A percentile compares a stretch with the other conserved stretches of the same genome.
These are phyloP conservation scores for Brienomyrus brachyistius DNA, from an alignment of 2,113 vertebrate species.

Conservation along the genomic window DNA sequence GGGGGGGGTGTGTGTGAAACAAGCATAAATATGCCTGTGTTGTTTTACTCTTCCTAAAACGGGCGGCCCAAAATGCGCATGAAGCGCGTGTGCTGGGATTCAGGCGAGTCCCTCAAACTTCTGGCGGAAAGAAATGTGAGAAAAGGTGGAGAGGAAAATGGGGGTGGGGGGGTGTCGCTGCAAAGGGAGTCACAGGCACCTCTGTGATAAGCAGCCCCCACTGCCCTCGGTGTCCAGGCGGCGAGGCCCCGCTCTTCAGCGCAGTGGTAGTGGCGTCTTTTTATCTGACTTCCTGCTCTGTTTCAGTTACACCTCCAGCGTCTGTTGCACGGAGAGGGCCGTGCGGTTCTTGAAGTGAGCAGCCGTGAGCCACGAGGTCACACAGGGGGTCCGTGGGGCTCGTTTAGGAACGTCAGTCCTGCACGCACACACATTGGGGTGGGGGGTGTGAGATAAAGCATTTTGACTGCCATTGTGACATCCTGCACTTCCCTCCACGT, in stretches of 20 bases:
- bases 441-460: not conserved
- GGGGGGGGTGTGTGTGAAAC: not conserved
- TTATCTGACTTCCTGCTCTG: slow-evolving; percentile 23
- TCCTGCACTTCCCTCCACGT: not conserved
- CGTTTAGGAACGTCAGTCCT: not conserved
- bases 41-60: not conserved
- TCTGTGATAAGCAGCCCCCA: not conserved
- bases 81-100: not conserved
- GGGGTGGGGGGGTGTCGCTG: not conserved
- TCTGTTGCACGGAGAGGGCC: not conserved
- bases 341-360: not conserved
- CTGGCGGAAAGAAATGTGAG: not conserved
- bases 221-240: not conserved
- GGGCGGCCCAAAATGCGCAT: not conserved
- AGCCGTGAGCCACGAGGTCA: not conserved
- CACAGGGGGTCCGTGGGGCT: not conserved
- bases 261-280: not conserved
- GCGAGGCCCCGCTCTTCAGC: not conserved
- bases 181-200: not conserved
- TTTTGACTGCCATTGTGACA: not conserved
- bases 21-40: not conserved
- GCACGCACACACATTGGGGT: not conserved
- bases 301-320: not conserved
- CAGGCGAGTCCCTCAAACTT: slow-evolving; percentile 15
- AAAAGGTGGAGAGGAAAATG: not conserved